Percentiles rank a stretch among this genome's conserved stretches.
phyloP scores from a whole-genome alignment of 2,113 vertebrate species.

The Plestiodon gilberti region DNA sequence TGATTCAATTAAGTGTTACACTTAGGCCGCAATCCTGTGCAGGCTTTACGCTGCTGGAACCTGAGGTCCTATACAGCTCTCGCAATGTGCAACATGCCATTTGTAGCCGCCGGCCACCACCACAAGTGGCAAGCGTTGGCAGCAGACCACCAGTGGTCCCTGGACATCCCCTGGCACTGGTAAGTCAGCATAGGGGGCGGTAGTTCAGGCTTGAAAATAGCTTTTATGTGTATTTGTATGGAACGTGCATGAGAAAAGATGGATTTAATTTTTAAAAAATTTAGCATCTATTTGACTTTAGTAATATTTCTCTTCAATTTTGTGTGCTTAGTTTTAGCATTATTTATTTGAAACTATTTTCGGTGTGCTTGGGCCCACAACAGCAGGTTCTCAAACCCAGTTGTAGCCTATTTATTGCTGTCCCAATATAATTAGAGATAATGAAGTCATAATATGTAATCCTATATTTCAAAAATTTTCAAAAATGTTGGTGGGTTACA shows the following conservation, averaged over 20 bases:
- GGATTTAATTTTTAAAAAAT: conserved; percentile 27
- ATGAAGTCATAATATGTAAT: background rate
- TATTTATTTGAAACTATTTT: conserved; percentile 17
- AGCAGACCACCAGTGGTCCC: no score
- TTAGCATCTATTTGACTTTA: conserved; percentile 51
- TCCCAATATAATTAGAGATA: background rate
- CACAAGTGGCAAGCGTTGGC: no score
- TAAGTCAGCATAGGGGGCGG: no score
- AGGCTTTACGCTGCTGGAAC: no score
- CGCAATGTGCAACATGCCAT: no score
- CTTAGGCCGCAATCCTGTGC: background rate
- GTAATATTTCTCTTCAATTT: conserved; percentile 48
- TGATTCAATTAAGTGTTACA: background rate
- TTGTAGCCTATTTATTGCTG: background rate
- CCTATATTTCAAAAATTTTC: conserved; percentile 30
- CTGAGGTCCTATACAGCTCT: no score
- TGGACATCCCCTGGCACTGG: no score
- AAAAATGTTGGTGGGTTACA: conserved; percentile 58
- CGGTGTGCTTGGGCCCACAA: background rate
- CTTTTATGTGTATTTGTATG: conserved; percentile 41
- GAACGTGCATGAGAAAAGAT: conserved; percentile 54
- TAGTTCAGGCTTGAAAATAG: background rate
- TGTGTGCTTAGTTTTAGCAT: conserved; percentile 1
- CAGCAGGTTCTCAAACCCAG: background rate
- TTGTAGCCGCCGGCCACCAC: no score